These are phyloP conservation scores for Lerista edwardsae DNA, from an alignment of 2,797 vertebrate genomes.

Conservation along the genomic window DNA sequence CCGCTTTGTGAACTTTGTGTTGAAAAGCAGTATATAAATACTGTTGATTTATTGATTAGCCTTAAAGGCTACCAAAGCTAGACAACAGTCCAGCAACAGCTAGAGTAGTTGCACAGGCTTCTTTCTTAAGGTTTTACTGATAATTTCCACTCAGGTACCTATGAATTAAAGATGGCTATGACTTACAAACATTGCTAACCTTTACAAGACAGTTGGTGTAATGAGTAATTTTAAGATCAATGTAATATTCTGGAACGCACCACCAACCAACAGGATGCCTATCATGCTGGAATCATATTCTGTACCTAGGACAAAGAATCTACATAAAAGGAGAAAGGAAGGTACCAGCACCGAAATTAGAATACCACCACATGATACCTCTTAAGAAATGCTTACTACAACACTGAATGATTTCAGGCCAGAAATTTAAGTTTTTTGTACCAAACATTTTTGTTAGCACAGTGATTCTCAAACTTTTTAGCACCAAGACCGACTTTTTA, in stretches of 20 bases:
- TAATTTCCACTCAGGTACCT: background rate
- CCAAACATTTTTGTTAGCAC: slow-evolving; percentile 2
- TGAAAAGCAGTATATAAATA: too few relatives aligned
- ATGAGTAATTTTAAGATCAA: background rate
- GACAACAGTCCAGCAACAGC: background rate
- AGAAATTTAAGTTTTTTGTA: slow-evolving; percentile 13
- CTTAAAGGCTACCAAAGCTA: background rate
- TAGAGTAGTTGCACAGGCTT: background rate
- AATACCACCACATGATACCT: slow-evolving; percentile 40
- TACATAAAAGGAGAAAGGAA: slow-evolving; percentile 48
- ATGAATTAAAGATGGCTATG: background rate
- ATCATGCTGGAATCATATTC: slow-evolving; percentile 60
- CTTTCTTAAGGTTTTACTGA: background rate
- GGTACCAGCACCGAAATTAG: slow-evolving; percentile 49
- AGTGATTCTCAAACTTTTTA: too few relatives aligned
- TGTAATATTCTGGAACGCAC: slow-evolving; percentile 22
- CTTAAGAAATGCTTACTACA: slow-evolving; percentile 42
- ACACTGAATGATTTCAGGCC: background rate
- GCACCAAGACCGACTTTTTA: too few relatives aligned
- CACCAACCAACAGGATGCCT: background rate
- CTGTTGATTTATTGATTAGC: too few relatives aligned
- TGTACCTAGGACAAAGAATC: slow-evolving; percentile 1
- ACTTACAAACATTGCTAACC: background rate
- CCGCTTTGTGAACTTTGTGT: too few relatives aligned
- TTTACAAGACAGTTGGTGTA: background rate